Conservation (phyloP, 2,888 invertebrate species). For the Tetragonisca angustula region DNA sequence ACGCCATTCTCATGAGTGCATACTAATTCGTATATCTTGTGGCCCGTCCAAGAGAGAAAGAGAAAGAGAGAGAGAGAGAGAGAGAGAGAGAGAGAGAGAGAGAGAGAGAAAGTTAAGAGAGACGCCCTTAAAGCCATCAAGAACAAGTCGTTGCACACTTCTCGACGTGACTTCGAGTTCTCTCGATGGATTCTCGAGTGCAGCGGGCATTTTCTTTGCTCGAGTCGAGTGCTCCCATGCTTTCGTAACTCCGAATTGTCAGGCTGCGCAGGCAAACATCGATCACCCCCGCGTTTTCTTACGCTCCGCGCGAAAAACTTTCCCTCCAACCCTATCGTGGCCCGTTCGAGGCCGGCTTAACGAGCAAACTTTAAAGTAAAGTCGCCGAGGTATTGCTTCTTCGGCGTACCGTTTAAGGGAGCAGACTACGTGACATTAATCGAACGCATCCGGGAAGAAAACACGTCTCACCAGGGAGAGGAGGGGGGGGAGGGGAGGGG, state of each 20-base stretch:
- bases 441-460: not conserved
- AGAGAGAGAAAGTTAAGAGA: conserved; percentile 12
- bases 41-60: conserved; percentile 45
- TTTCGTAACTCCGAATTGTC: conserved; percentile 50
- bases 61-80: conserved; percentile 13
- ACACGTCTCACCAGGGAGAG: too few relatives aligned
- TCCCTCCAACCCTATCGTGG: not conserved
- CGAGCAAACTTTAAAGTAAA: conserved; percentile 66
- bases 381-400: conserved; percentile 54
- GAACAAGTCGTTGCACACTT: conserved; percentile 64
- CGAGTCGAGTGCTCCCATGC: conserved; percentile 29
- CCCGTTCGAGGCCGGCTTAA: conserved; percentile 51
- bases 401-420: conserved; percentile 42
- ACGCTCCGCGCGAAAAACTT: conserved; percentile 39
- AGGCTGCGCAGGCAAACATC: conserved; percentile 42
- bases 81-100: conserved; percentile 1
- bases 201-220: conserved; percentile 52
- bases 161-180: conserved; percentile 62
- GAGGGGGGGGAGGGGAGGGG: too few relatives aligned
- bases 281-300: conserved; percentile 55
- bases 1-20: conserved; percentile 62
- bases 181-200: conserved; percentile 59
- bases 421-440: not conserved
- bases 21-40: conserved; percentile 74
- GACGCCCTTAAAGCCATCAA: conserved; percentile 71